Evolutionary conservation across 2,888 invertebrate genomes (phyloP), one percentile per base, ranked within the genome.

Genomic region (Silvanus unidentatus): DNA sequence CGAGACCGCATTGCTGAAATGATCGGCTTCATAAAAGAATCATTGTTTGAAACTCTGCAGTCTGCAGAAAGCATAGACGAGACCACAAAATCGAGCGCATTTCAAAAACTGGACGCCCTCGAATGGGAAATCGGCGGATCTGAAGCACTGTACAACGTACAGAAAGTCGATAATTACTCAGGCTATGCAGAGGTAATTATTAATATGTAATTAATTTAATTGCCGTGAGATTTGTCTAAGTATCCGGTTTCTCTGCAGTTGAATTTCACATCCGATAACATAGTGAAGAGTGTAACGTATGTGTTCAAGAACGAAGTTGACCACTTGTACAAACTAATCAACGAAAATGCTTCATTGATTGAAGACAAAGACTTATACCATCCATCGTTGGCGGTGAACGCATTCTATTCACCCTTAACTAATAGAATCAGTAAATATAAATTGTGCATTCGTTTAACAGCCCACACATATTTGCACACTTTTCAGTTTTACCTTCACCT

Each of bases 111-210:
- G n/a, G 50, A 49, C 22, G 22, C 22, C 22, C 22, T 22, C 8
- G n/a, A n/a, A n/a, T n/a, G n/a, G n/a, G n/a, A n/a, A n/a, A 51
- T 64, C 10, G 66, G 65, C 4, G 58, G 59, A 53, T 49, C 58
- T 1, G 57, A 58, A 16, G 15, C 48, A 12, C 57, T 58, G 4
- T 59, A 56, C 39, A 48, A 62, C 42, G 54, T 48, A n/a, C 45
- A 54, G 6, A 51, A 57, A 42, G 50, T 59, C 36, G 61, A 63
- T 14, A 47, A 50, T 42, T 3, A 50, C 1, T 47, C 55, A 8
- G 57, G 52, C 11, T 53, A 54, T 12, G 36, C 35, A 42, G 22
- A 39, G 45, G 43, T 41, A n/a, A 12, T 51, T 22, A 22, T 5
- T 22, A 5, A 22, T 8, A 22, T 8, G 22, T 22, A n/a, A n/a